A percentile compares a stretch with the other conserved stretches of the same genome.
Evolutionary conservation across 1,140 invertebrate species (phyloP).

Genomic region (Elymnias hypermnestra): DNA sequence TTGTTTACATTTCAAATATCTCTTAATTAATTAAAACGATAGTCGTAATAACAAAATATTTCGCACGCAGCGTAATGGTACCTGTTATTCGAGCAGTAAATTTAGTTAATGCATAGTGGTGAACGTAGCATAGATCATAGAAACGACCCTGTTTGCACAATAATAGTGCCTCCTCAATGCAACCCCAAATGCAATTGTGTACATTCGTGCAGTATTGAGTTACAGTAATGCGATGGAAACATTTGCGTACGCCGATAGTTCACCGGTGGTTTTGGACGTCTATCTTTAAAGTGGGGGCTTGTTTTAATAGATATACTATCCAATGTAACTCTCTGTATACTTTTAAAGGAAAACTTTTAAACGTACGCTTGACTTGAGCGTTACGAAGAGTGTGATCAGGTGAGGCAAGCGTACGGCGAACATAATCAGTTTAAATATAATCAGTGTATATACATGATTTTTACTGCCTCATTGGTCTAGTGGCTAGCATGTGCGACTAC

Average conservation of each 20-base stretch:
- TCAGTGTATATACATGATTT: too few species aligned
- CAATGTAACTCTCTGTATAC: too few species aligned
- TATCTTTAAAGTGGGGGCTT: constrained; percentile 1
- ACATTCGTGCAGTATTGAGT: constrained; percentile 69
- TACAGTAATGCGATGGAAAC: constrained; percentile 66
- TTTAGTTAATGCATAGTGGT: constrained; percentile 23
- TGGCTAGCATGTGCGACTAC: too few species aligned
- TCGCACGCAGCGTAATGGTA: constrained; percentile 11
- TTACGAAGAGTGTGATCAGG: too few species aligned
- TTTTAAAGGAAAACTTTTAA: too few species aligned
- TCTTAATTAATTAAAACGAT: too few species aligned
- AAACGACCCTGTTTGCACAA: constrained; percentile 52
- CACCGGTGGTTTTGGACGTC: constrained; percentile 16
- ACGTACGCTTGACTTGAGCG: too few species aligned
- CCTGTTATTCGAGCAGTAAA: constrained; percentile 21
- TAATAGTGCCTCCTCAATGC: constrained; percentile 59
- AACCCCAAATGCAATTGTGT: constrained; percentile 72
- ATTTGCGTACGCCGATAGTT: constrained; percentile 47
- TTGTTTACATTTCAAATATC: too few species aligned
- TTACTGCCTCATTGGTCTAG: too few species aligned
- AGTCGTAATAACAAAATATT: neutral
- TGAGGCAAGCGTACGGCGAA: too few species aligned
- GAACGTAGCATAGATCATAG: constrained; percentile 31
- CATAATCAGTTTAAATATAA: too few species aligned
- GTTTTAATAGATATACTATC: too few species aligned